A percentile compares a stretch with the other conserved stretches of the same genome.
Evolutionary conservation across 2,888 invertebrate genomes (phyloP).

Genomic region (Pristionchus exspectatus): DNA sequence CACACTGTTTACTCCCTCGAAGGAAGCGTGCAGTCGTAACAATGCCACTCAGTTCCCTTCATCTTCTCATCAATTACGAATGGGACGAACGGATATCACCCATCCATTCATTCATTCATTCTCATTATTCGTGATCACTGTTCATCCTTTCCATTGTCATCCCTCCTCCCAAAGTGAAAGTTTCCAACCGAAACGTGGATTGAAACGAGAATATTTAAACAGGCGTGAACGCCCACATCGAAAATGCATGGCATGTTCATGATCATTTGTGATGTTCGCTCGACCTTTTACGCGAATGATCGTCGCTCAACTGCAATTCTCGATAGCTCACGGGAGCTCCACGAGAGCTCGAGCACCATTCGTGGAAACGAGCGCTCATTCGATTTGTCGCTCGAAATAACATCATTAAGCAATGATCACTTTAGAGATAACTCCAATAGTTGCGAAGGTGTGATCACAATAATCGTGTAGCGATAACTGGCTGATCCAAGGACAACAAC

Average conservation of each 20-base stretch:
- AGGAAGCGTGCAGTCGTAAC: neutral
- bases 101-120: neutral
- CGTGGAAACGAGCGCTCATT: too few relatives aligned
- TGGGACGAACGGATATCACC: neutral
- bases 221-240: neutral
- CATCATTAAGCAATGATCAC: too few relatives aligned
- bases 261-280: too few relatives aligned
- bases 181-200: neutral
- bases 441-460: neutral
- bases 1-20: neutral
- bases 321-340: too few relatives aligned
- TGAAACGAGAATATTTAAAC: neutral
- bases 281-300: too few relatives aligned
- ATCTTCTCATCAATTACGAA: neutral
- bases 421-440: neutral
- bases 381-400: too few relatives aligned
- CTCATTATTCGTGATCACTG: neutral
- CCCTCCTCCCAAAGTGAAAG: neutral
- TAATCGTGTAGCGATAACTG: neutral
- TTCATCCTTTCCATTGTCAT: neutral
- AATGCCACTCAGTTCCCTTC: neutral
- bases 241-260: neutral
- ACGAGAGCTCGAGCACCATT: too few relatives aligned
- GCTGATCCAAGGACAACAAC: neutral
- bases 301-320: too few relatives aligned